Conservation (phyloP, 2,888 invertebrate species). For the Pyrrhia umbra region DNA sequence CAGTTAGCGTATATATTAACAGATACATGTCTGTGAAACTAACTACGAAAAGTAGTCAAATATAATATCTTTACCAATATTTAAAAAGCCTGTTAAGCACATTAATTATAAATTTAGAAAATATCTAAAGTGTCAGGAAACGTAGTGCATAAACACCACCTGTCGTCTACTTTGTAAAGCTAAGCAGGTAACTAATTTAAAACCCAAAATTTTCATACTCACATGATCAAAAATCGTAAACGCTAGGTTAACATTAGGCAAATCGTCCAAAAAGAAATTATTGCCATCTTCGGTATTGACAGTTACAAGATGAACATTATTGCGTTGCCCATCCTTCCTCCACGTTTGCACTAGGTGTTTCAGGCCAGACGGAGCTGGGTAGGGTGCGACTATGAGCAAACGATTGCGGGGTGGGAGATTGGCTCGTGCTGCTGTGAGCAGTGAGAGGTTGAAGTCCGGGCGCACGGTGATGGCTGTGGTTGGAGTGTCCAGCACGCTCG, state of each 20-base stretch:
- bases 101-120: no score
- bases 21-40: no score
- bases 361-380: constrained; percentile 42
- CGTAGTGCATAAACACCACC: no score
- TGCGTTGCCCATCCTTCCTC: constrained; percentile 64
- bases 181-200: no score
- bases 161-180: no score
- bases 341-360: constrained; percentile 65
- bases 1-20: no score
- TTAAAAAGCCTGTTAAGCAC: no score
- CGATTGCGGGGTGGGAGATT: constrained; percentile 33
- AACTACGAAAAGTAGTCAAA: no score
- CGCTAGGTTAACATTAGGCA: constrained; percentile 70
- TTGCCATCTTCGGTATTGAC: constrained; percentile 65
- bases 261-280: constrained; percentile 62
- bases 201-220: constrained; percentile 39
- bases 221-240: constrained; percentile 69
- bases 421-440: constrained; percentile 29
- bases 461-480: constrained; percentile 52
- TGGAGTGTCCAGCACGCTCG: constrained; percentile 15
- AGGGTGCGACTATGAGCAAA: constrained; percentile 43
- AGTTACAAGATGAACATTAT: constrained; percentile 69
- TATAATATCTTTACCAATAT: no score
- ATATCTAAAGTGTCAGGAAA: no score
- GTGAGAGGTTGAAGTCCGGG: constrained; percentile 23